These are phyloP conservation scores for Dermochelys coriacea DNA, from an alignment of 2,797 vertebrate species.

Conservation along the genomic window DNA sequence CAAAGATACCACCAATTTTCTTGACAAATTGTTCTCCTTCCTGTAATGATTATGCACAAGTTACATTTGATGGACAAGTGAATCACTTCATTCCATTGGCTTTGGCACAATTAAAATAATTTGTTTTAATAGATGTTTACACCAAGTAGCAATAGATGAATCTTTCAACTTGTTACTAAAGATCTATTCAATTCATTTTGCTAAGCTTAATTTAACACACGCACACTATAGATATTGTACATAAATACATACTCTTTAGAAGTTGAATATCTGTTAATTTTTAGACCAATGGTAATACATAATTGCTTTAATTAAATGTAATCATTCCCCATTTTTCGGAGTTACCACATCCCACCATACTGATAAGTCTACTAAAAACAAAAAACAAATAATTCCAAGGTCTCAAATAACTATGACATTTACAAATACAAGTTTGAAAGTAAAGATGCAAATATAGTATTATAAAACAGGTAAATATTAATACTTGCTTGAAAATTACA, in stretches of 20 bases:
- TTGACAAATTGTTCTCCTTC: constrained; percentile 92
- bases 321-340: neutral
- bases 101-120: neutral
- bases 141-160: neutral
- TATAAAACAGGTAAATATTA: neutral
- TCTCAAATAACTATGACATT: neutral
- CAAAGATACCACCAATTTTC: constrained; percentile 93
- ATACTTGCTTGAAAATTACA: neutral
- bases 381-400: neutral
- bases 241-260: neutral
- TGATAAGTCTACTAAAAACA: neutral
- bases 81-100: neutral
- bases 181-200: neutral
- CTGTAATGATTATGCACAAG: constrained; percentile 77
- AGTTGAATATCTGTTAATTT: neutral
- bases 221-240: neutral
- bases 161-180: neutral
- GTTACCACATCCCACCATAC: neutral
- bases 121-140: neutral
- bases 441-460: neutral
- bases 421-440: neutral
- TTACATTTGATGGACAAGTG: neutral
- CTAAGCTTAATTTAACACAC: neutral
- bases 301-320: neutral
- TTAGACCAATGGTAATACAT: neutral